phyloP scores from a whole-genome alignment of 1,140 invertebrate species.

The Phymastichus coffea region DNA sequence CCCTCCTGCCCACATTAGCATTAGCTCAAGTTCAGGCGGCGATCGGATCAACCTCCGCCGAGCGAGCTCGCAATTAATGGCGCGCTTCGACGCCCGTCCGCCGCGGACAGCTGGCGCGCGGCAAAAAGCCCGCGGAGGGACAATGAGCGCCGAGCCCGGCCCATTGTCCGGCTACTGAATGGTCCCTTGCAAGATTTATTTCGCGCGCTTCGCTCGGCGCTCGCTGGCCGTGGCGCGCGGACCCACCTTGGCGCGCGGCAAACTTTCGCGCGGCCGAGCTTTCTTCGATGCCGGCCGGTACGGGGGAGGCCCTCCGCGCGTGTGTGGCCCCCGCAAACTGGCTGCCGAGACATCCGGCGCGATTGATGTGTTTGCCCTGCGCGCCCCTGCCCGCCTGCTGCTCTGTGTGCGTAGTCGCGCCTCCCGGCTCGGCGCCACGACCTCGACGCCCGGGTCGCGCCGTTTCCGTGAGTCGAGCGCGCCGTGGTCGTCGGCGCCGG shows the following conservation, averaged over 20 bases:
- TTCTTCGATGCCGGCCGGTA: conserved; percentile 35
- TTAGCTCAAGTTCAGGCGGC: not conserved
- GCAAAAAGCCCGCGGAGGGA: conserved; percentile 1
- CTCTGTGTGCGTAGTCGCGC: no score
- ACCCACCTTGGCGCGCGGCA: conserved; percentile 32
- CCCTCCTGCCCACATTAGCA: conserved; percentile 14
- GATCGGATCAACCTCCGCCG: not conserved
- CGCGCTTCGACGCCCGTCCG: not conserved
- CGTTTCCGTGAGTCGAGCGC: no score
- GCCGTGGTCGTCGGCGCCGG: no score
- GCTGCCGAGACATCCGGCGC: conserved; percentile 1
- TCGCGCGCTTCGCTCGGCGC: conserved; percentile 59
- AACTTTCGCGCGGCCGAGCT: conserved; percentile 41
- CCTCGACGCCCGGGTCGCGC: no score
- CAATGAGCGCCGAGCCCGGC: no score
- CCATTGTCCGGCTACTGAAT: conserved; percentile 56
- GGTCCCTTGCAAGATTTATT: conserved; percentile 59
- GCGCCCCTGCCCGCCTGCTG: not conserved
- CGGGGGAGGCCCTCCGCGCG: conserved; percentile 23
- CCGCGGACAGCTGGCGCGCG: not conserved
- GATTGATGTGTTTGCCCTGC: conserved; percentile 22
- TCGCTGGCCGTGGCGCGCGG: conserved; percentile 52
- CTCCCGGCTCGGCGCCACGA: no score
- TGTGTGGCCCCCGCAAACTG: not conserved
- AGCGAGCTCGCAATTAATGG: not conserved